These are phyloP conservation scores for Pelochelys cantorii DNA, from an alignment of 2,797 vertebrate genomes.

Conservation along the genomic window DNA sequence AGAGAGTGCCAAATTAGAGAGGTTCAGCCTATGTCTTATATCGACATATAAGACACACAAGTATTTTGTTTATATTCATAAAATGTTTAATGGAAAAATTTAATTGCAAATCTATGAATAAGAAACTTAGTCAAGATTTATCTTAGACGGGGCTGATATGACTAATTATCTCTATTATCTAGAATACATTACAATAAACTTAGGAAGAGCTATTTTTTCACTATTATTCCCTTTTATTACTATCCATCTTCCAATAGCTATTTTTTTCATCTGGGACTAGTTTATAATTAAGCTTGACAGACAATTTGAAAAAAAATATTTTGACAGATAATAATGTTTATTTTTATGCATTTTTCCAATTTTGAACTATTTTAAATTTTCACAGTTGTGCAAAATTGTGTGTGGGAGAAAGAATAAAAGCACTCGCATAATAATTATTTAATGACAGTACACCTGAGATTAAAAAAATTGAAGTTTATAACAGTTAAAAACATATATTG, in stretches of 20 bases:
- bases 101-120: slow-evolving; percentile 37
- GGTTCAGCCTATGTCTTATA: background rate
- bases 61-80: slow-evolving; percentile 69
- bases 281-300: background rate
- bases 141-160: slow-evolving; percentile 43
- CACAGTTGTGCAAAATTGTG: background rate
- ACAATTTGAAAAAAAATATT: background rate
- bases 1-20: no score
- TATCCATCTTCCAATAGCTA: background rate
- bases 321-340: background rate
- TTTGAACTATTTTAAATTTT: background rate
- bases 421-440: background rate
- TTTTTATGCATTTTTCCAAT: background rate
- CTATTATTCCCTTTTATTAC: slow-evolving; percentile 40
- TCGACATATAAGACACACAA: slow-evolving; percentile 52
- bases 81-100: slow-evolving; percentile 62
- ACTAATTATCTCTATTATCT: slow-evolving; percentile 53
- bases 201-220: slow-evolving; percentile 22
- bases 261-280: slow-evolving; percentile 40
- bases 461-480: background rate
- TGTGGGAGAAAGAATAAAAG: background rate
- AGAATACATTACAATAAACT: slow-evolving; percentile 49
- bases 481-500: background rate
- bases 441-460: background rate
- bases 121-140: slow-evolving; percentile 49